Conservation (phyloP, 1,140 invertebrate genomes). For the Drosophila sulfurigaster region DNA sequence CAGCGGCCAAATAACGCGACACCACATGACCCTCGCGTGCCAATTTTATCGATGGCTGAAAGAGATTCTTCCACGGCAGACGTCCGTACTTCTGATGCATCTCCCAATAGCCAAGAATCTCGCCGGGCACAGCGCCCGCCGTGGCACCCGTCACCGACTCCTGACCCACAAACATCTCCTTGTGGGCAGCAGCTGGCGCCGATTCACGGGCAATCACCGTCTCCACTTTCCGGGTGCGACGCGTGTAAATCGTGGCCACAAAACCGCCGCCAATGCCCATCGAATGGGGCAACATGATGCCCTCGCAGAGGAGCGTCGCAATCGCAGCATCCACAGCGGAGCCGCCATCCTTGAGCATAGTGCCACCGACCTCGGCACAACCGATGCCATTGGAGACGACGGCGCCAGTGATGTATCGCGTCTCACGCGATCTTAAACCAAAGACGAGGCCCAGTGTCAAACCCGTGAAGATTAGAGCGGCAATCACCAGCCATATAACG, state of each 20-base stretch:
- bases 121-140: slow-evolving; percentile 95
- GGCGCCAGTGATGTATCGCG: slow-evolving; percentile 53
- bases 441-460: slow-evolving; percentile 73
- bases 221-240: slow-evolving; percentile 86
- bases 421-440: slow-evolving; percentile 57
- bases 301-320: slow-evolving; percentile 94
- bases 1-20: slow-evolving; percentile 89
- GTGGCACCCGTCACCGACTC: slow-evolving; percentile 85
- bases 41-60: slow-evolving; percentile 91
- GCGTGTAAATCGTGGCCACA: slow-evolving; percentile 92
- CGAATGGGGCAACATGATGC: slow-evolving; percentile 93
- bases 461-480: slow-evolving; percentile 62
- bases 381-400: slow-evolving; percentile 81
- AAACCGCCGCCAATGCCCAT: slow-evolving; percentile 96
- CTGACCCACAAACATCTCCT: slow-evolving; percentile 89
- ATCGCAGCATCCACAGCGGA: slow-evolving; percentile 95
- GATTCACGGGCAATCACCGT: slow-evolving; percentile 92
- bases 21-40: slow-evolving; percentile 90
- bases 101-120: slow-evolving; percentile 94
- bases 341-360: slow-evolving; percentile 90
- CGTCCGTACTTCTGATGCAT: slow-evolving; percentile 91
- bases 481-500: slow-evolving; percentile 67
- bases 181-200: slow-evolving; percentile 89
- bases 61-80: slow-evolving; percentile 93
- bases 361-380: slow-evolving; percentile 72